Percentiles rank a stretch among this genome's conserved stretches.
Conservation (phyloP, 2,888 invertebrate species). For the Oligia fasciuncula region DNA sequence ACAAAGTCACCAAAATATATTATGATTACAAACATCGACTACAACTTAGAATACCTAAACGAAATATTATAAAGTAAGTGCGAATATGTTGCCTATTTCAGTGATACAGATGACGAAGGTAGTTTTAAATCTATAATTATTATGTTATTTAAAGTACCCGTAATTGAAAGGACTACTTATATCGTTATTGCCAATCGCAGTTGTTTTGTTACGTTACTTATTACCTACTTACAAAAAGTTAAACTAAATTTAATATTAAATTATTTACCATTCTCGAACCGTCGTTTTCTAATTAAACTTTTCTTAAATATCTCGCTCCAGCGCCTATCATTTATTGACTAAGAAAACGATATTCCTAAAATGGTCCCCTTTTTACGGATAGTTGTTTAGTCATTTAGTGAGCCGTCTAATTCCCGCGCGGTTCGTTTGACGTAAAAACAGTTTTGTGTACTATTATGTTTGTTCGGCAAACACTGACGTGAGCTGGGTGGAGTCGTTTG, state of each 20-base stretch:
- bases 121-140: not conserved
- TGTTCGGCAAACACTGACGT: conserved; percentile 42
- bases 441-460: conserved; percentile 39
- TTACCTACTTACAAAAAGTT: not conserved
- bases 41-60: not conserved
- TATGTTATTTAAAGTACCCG: not conserved
- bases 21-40: not conserved
- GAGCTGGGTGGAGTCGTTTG: conserved; percentile 36
- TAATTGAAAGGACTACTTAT: not conserved
- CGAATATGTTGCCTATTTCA: not conserved
- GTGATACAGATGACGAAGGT: not conserved
- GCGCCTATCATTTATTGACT: conserved; percentile 37
- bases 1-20: not conserved
- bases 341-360: conserved; percentile 42
- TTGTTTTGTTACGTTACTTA: conserved; percentile 1
- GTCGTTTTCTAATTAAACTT: not conserved
- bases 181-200: not conserved
- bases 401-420: conserved; percentile 47
- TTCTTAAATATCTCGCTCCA: not conserved
- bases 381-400: conserved; percentile 46
- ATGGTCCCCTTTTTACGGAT: not conserved
- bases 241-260: conserved; percentile 10
- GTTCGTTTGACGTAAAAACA: conserved; percentile 48
- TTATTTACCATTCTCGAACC: not conserved
- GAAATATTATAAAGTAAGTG: not conserved